Conservation (phyloP, 2,113 vertebrate species). For the Mola mola region DNA sequence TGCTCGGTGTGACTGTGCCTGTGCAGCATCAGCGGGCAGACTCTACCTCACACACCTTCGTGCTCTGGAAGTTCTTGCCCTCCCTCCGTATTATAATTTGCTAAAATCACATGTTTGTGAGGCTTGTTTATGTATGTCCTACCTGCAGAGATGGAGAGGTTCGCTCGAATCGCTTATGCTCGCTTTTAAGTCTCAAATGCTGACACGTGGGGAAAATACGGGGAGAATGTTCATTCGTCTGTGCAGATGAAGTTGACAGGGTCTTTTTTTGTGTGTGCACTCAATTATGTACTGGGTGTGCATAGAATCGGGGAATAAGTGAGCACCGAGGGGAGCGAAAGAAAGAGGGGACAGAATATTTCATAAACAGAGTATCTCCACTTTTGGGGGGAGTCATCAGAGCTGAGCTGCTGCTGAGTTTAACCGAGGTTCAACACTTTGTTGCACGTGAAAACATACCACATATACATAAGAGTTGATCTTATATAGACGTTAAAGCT, state of each 20-base stretch:
- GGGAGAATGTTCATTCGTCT: slow-evolving; percentile 1
- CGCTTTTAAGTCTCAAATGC: background rate
- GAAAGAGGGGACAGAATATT: background rate
- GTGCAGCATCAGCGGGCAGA: background rate
- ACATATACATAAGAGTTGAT: too few species aligned
- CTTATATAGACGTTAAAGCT: too few species aligned
- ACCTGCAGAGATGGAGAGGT: background rate
- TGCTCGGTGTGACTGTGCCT: background rate
- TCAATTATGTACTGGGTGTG: background rate
- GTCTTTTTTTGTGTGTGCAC: slow-evolving; percentile 1
- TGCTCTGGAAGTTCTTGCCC: background rate
- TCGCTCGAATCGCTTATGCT: background rate
- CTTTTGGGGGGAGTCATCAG: too few species aligned
- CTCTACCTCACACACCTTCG: too few species aligned
- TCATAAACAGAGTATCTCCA: too few species aligned
- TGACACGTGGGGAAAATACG: background rate
- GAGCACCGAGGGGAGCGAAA: background rate
- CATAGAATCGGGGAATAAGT: background rate
- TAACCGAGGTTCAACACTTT: too few species aligned
- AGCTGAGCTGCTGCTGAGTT: too few species aligned
- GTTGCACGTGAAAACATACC: too few species aligned
- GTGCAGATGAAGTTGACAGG: background rate
- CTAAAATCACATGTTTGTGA: background rate
- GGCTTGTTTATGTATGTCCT: background rate
- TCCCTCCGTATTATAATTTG: background rate